Percentiles rank a stretch among this genome's conserved stretches.
Conservation (phyloP, 1,140 invertebrate species). For the Drosophila subpulchrella region DNA sequence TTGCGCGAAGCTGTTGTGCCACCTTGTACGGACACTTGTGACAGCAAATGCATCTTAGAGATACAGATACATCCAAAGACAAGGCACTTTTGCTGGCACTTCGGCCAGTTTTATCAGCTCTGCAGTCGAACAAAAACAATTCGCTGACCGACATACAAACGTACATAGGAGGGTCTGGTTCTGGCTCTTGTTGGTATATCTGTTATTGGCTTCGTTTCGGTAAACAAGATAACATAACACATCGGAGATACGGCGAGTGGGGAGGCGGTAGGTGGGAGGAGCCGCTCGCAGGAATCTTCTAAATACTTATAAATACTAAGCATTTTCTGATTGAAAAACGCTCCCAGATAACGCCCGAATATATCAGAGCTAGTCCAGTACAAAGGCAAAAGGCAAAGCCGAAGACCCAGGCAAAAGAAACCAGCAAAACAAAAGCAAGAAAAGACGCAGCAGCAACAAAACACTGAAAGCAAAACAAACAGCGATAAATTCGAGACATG, state of each 20-base stretch:
- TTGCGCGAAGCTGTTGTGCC: constrained; percentile 20
- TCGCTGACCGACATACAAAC: constrained; percentile 30
- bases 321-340: constrained; percentile 60
- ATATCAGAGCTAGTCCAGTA: constrained; percentile 38
- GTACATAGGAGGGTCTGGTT: constrained; percentile 1
- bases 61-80: constrained; percentile 34
- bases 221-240: constrained; percentile 64
- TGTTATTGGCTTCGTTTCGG: constrained; percentile 24
- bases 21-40: constrained; percentile 21
- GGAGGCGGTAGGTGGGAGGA: neutral
- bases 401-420: constrained; percentile 15
- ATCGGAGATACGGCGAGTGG: neutral
- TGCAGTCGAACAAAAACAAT: constrained; percentile 13
- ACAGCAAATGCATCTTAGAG: constrained; percentile 40
- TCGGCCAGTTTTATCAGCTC: constrained; percentile 9
- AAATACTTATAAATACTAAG: constrained; percentile 27
- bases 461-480: constrained; percentile 36
- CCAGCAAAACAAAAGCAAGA: constrained; percentile 44
- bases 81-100: constrained; percentile 10
- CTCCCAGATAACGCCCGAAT: constrained; percentile 49
- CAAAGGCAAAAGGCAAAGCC: constrained; percentile 40
- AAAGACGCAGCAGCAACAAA: constrained; percentile 35
- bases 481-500: neutral
- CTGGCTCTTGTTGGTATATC: constrained; percentile 27
- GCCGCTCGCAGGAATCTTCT: constrained; percentile 12